These are phyloP conservation scores for Magallana gigas DNA, from an alignment of 1,140 invertebrate genomes.

Conservation along the genomic window DNA sequence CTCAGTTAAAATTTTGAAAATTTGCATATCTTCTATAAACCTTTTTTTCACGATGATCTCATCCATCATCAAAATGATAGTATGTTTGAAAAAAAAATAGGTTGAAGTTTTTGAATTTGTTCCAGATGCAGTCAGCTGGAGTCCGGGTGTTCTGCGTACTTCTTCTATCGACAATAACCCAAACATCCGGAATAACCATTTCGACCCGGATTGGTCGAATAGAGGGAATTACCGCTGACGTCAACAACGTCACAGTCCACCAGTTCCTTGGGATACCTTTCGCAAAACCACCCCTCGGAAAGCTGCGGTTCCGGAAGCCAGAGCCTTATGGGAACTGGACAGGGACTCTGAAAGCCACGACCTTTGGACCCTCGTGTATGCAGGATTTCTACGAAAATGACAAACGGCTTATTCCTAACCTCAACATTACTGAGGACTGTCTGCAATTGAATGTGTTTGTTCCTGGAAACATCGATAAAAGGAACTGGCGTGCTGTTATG, in stretches of 20 bases:
- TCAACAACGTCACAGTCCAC: conserved; percentile 24
- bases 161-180: not conserved
- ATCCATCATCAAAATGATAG: no score
- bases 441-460: conserved; percentile 93
- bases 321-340: conserved; percentile 91
- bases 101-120: not conserved
- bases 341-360: conserved; percentile 85
- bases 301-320: conserved; percentile 87
- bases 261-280: conserved; percentile 93
- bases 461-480: conserved; percentile 80
- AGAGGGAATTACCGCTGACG: not conserved
- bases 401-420: not conserved
- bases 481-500: conserved; percentile 84
- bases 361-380: conserved; percentile 82
- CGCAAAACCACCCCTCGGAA: conserved; percentile 92
- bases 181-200: not conserved
- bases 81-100: no score
- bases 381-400: conserved; percentile 29
- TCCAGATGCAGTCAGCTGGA: not conserved
- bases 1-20: no score
- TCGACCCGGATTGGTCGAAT: not conserved
- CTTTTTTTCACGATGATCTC: no score
- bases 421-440: conserved; percentile 88
- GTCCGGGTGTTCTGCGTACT: not conserved
- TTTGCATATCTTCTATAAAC: no score